phyloP scores from a whole-genome alignment of 2,113 vertebrate genomes.

The Zeus faber region DNA sequence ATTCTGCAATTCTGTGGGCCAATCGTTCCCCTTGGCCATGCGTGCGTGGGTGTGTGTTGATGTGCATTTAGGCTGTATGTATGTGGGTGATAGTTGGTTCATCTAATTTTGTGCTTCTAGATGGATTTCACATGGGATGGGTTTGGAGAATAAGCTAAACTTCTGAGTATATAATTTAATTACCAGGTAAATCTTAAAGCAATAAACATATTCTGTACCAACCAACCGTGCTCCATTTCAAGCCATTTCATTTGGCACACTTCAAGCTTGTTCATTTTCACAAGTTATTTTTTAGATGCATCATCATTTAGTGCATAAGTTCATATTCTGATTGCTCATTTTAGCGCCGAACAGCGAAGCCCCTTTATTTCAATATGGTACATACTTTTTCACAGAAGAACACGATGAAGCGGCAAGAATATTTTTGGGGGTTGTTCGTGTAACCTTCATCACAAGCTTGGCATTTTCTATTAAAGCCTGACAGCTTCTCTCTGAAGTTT shows the following conservation, averaged over 20 bases:
- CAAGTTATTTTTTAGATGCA: no score
- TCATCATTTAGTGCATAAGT: not conserved
- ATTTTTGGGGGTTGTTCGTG: not conserved
- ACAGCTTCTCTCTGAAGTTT: slow-evolving; percentile 59
- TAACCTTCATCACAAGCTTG: no score
- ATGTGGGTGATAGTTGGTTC: slow-evolving; percentile 5
- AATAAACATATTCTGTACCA: not conserved
- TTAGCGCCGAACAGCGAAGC: slow-evolving; percentile 1
- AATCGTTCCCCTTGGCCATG: no score
- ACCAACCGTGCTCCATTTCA: not conserved
- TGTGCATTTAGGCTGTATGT: not conserved
- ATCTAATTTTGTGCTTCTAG: not conserved
- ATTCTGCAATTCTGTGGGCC: not conserved
- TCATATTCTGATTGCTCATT: not conserved
- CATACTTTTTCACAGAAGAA: no score
- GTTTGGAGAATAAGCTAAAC: no score
- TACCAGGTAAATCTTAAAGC: no score
- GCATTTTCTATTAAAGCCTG: slow-evolving; percentile 61
- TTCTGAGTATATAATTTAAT: no score
- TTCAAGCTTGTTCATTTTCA: not conserved
- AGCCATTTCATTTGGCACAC: not conserved
- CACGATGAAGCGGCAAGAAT: no score
- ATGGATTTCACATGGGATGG: not conserved
- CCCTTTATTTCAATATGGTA: no score
- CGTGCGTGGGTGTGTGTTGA: slow-evolving; percentile 7